Percentiles rank a stretch among this genome's conserved stretches.
Evolutionary conservation across 2,888 invertebrate genomes (phyloP).

Genomic region (Xanthia icteritia): DNA sequence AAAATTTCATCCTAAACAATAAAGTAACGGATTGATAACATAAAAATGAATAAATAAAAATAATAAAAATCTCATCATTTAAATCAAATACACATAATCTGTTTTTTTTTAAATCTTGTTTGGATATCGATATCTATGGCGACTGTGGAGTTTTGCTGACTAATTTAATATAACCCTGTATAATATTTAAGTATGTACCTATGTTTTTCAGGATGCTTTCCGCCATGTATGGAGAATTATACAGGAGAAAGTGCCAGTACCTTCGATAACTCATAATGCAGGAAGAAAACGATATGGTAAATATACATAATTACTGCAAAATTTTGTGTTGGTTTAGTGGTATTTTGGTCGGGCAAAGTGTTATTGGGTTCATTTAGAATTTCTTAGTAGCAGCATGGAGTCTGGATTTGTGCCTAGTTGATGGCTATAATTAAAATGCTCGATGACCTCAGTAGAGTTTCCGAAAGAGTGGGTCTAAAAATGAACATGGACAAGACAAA

Average conservation of each 20-base stretch:
- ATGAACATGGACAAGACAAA: too few relatives aligned
- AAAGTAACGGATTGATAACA: too few relatives aligned
- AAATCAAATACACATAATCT: too few relatives aligned
- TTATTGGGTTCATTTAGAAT: neutral
- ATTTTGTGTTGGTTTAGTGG: neutral
- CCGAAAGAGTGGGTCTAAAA: too few relatives aligned
- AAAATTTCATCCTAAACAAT: too few relatives aligned
- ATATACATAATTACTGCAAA: neutral
- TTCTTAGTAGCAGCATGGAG: neutral
- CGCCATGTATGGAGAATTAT: neutral
- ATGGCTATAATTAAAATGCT: neutral
- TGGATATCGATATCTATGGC: neutral
- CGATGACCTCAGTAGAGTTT: too few relatives aligned
- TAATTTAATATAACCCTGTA: neutral
- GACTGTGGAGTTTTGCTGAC: neutral
- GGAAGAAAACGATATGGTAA: neutral
- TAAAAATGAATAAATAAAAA: too few relatives aligned
- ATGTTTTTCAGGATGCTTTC: constrained; percentile 1
- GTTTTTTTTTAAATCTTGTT: too few relatives aligned
- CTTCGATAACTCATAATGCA: neutral
- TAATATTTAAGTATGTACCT: neutral
- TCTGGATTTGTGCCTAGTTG: neutral
- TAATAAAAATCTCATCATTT: too few relatives aligned
- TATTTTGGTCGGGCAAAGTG: neutral
- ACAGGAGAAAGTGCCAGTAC: neutral